Base-by-base conservation (phyloP, 2,888 invertebrate genomes). In the Rugalucina vietnamica region DNA sequence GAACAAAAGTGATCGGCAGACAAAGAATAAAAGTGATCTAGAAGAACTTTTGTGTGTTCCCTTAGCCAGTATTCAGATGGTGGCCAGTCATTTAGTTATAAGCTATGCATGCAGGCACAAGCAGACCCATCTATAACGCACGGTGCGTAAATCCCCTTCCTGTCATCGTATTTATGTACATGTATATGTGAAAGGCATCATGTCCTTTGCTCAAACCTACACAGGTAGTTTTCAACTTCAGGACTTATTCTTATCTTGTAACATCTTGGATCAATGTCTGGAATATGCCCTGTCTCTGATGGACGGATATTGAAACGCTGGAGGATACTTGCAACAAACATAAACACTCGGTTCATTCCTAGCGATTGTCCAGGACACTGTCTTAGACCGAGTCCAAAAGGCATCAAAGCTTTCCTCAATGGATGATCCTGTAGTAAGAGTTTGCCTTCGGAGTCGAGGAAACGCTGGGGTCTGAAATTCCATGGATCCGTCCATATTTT, bases 291-390 rank as follows among this genome's bases (percentile, higher is more conserved):
- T 24, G 27, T 57, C 29, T 5, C 14, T 32, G 73, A 32, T 37
- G 43, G 49, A 24, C 18, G 1, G 29, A 73, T 12, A 5, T 73
- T 57, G 29, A 81, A 81, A 1, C 54, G 24, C 43, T 81, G 70
- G 1, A 81, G 27, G 32, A 81, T 60, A 12, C 54, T 57, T 3
- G 69, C 50, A 36, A 81, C 29, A 36, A 71, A 76, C 18, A 81
- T 43, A 43, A 81, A 77, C 39, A 77, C 37, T 54, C 81, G 57
- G 14, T 76, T 73, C 39, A 43, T 81, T 8, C 73, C 76, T 34
- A 81, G 65, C 3, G 81, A 70, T 73, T 81, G 77, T 1, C 77
- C 81, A 14, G 77, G 81, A 73, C 81, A 81, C n/a, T 70, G 24
- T 50, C 81, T 71, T 10, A 71, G 70, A 21, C 81, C 81, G 34